Percentiles rank a stretch among this genome's conserved stretches.
Evolutionary conservation across 2,113 vertebrate genomes (phyloP).

Genomic region (Solea senegalensis): DNA sequence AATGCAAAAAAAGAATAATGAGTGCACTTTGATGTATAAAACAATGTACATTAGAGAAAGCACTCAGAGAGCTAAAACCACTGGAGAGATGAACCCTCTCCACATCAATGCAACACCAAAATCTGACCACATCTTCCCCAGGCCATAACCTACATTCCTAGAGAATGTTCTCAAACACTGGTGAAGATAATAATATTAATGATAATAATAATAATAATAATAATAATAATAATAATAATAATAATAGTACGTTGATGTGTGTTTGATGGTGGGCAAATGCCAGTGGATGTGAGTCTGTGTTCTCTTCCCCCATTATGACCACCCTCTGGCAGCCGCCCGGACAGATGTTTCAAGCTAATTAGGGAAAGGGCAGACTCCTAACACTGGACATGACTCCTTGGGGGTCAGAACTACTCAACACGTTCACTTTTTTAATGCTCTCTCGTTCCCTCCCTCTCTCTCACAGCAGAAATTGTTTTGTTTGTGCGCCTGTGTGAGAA

Average conservation of each 20-base stretch:
- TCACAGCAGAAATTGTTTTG: background rate
- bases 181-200: too few relatives aligned
- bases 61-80: too few relatives aligned
- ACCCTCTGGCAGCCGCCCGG: conserved; percentile 52
- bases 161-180: too few relatives aligned
- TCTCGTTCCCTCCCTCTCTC: background rate
- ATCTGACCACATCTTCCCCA: too few relatives aligned
- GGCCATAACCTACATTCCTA: too few relatives aligned
- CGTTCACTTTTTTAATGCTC: background rate
- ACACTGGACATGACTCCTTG: conserved; percentile 56
- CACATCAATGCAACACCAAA: background rate
- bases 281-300: conserved; percentile 12
- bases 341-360: conserved; percentile 74
- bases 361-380: conserved; percentile 68
- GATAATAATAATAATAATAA: too few relatives aligned
- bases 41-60: too few relatives aligned
- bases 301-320: conserved; percentile 44
- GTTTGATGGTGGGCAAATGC: conserved; percentile 19
- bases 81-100: background rate
- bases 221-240: background rate
- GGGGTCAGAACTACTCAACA: conserved; percentile 52
- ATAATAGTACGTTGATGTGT: conserved; percentile 17
- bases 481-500: conserved; percentile 14
- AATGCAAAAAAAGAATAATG: background rate
- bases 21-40: too few relatives aligned